Conservation (phyloP, 2,888 invertebrate species). For the Eupelmus urozonus region DNA sequence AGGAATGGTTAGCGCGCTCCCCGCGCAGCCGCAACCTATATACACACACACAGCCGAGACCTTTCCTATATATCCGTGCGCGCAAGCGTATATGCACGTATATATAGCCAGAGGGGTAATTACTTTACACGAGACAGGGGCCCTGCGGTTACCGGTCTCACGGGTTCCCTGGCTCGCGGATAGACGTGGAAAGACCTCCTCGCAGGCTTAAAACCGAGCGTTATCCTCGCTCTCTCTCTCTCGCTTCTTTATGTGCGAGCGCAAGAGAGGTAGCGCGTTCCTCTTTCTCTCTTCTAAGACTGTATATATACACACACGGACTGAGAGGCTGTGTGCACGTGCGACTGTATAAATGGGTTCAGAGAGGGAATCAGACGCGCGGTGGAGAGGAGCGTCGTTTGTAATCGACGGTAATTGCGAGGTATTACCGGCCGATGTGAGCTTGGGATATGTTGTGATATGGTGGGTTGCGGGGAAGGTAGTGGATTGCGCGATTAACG, state of each 20-base stretch:
- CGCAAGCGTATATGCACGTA: not conserved
- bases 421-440: constrained; percentile 18
- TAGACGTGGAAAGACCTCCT: constrained; percentile 19
- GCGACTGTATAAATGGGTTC: not conserved
- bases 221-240: no score
- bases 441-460: no score
- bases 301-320: no score
- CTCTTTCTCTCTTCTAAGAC: not conserved
- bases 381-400: constrained; percentile 2
- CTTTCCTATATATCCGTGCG: not conserved
- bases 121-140: constrained; percentile 32
- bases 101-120: constrained; percentile 30
- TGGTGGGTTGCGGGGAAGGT: no score
- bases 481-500: no score
- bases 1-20: constrained; percentile 1
- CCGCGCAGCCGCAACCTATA: not conserved
- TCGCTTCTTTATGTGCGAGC: no score
- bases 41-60: no score
- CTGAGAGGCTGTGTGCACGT: constrained; percentile 1
- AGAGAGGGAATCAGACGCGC: no score
- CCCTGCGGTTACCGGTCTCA: constrained; percentile 23
- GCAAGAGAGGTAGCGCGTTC: not conserved
- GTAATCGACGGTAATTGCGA: constrained; percentile 49
- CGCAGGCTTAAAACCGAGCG: no score
- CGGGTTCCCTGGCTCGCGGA: constrained; percentile 4